Evolutionary conservation across 2,888 invertebrate species (phyloP), one percentile per base, ranked within the genome.

Genomic region (Mystacides longicornis): DNA sequence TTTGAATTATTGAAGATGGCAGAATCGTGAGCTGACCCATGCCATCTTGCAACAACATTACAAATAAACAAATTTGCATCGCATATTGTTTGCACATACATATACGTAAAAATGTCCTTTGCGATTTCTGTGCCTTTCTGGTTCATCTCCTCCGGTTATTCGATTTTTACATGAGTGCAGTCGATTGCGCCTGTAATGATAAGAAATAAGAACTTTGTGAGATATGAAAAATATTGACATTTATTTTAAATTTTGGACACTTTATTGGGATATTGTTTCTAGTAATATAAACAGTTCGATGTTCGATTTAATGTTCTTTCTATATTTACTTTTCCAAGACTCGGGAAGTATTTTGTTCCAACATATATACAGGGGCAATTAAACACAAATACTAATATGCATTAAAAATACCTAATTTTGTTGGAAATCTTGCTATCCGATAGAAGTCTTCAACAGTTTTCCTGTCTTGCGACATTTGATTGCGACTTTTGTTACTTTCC

Each of bases 41-140:
- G 49, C 49, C 49, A 49, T 23, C 23, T 49, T 14, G 23, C 49
- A 49, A 49, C 49, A 49, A 49, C 4, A n/a, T 49, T 21, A 5
- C 18, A 16, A 18, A 43, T 43, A 16, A 11, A 43, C 16, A 43
- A 18, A 5, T 11, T 16, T 43, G 43, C 43, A 43, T 43, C 16
- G 16, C 43, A 43, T 4, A 43, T 16, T 16, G 16, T 16, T 43
- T 43, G 43, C 18, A 43, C 43, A 43, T 43, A 14, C 4, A 43
- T 5, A n/a, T n/a, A n/a, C n/a, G 16, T 7, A 43, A 43, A 43
- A 43, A 43, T 43, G 16, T 5, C 43, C 43, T 43, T 43, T 43
- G 16, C 43, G 43, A 43, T 43, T 43, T n/a, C 43, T 43, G 16
- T 16, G 16, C 16, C 4, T 18, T n/a, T 43, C 43, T n/a, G 43